These are phyloP conservation scores for Latheticus oryzae DNA, from an alignment of 2,888 invertebrate genomes.

Conservation along the genomic window DNA sequence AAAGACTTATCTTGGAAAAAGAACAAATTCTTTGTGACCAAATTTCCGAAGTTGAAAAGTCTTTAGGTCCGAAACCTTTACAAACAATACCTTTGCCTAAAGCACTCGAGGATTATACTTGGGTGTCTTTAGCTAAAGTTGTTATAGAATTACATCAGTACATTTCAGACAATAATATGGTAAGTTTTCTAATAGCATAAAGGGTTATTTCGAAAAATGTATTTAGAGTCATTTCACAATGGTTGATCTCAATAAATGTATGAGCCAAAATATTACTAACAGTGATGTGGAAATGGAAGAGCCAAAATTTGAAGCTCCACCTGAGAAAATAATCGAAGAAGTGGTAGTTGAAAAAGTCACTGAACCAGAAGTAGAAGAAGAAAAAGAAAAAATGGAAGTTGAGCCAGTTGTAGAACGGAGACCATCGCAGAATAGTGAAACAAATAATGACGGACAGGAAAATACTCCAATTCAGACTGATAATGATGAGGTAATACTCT, in stretches of 20 bases:
- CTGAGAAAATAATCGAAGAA: conserved; percentile 27
- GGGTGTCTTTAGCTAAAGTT: conserved; percentile 76
- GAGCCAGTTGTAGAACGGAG: conserved; percentile 57
- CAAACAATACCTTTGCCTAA: conserved; percentile 71
- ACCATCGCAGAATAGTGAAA: conserved; percentile 61
- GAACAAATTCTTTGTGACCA: conserved; percentile 69
- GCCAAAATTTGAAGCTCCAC: conserved; percentile 11
- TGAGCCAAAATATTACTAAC: conserved; percentile 58
- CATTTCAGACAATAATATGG: conserved; percentile 71
- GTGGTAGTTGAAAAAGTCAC: conserved; percentile 40
- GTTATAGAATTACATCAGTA: conserved; percentile 74
- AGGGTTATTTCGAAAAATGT: conserved; percentile 6
- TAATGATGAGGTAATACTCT: conserved; percentile 60
- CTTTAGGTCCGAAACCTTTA: conserved; percentile 68
- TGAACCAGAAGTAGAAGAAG: conserved; percentile 55
- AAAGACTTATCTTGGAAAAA: conserved; percentile 70
- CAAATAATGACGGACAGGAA: conserved; percentile 57
- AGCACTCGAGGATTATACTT: conserved; percentile 71
- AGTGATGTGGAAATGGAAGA: conserved; percentile 45
- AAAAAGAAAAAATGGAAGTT: conserved; percentile 62
- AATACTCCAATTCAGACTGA: conserved; percentile 62
- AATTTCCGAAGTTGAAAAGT: conserved; percentile 69
- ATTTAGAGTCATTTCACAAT: conserved; percentile 62
- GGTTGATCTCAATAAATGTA: conserved; percentile 62
- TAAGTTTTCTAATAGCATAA: conserved; percentile 43